These are phyloP conservation scores for Scyliorhinus canicula DNA, from an alignment of 2,797 vertebrate species.

Conservation along the genomic window DNA sequence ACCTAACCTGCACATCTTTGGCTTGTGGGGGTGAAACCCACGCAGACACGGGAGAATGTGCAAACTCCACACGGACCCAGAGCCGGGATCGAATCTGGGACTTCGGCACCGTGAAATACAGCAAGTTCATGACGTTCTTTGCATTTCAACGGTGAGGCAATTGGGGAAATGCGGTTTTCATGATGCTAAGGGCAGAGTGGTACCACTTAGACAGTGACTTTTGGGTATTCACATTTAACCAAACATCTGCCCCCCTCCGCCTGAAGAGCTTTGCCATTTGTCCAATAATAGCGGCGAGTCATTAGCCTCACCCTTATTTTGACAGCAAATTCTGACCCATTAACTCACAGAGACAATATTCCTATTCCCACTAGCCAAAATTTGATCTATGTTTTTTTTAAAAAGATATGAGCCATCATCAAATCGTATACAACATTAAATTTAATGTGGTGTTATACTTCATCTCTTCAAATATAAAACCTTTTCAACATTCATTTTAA, in stretches of 20 bases:
- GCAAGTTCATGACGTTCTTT: too few species aligned
- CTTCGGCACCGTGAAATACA: too few species aligned
- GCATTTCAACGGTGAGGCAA: too few species aligned
- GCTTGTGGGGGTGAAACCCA: too few species aligned
- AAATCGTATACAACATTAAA: background rate
- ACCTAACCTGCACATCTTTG: too few species aligned
- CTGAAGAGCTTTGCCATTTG: background rate
- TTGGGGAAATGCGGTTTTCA: background rate
- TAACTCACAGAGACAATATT: background rate
- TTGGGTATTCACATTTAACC: background rate
- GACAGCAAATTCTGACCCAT: conserved; percentile 1
- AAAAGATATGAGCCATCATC: background rate
- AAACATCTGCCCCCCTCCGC: background rate
- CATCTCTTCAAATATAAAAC: conserved; percentile 25
- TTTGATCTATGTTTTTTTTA: background rate
- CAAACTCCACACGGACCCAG: too few species aligned
- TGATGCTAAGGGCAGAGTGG: background rate
- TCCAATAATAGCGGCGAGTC: background rate
- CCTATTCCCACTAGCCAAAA: conserved; percentile 11
- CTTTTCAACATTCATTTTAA: conserved; percentile 27
- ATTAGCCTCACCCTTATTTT: background rate
- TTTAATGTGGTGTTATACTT: conserved; percentile 6
- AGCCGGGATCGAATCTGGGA: too few species aligned
- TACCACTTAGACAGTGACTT: background rate
- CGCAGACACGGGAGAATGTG: too few species aligned